A percentile compares a stretch with the other conserved stretches of the same genome.
These are phyloP conservation scores for Poecile atricapillus DNA, from an alignment of 2,113 vertebrate species.

Conservation along the genomic window DNA sequence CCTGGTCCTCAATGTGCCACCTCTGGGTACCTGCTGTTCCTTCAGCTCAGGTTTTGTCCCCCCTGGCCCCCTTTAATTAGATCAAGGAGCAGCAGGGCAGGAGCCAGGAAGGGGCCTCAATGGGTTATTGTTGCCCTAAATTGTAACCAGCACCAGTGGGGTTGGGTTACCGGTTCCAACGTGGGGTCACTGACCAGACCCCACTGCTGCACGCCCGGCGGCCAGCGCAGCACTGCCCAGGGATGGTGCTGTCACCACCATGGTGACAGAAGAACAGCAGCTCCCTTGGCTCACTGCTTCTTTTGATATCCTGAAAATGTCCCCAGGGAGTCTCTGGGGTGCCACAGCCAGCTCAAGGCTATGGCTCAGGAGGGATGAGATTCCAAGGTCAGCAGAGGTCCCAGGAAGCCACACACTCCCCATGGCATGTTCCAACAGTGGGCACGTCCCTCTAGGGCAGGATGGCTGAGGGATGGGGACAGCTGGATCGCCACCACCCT, in stretches of 20 bases:
- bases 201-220: accelerated
- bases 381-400: background rate
- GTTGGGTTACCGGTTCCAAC: background rate
- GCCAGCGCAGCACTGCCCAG: accelerated
- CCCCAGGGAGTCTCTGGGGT: background rate
- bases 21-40: background rate
- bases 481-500: accelerated
- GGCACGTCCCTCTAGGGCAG: background rate
- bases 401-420: background rate
- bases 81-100: slow-evolving; percentile 30
- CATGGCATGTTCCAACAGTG: accelerated
- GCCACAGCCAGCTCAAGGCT: accelerated
- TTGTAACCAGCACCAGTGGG: slow-evolving; percentile 37
- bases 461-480: background rate
- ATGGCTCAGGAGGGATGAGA: background rate
- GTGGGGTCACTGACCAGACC: slow-evolving; percentile 6
- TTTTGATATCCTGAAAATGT: background rate
- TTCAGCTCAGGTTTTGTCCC: background rate
- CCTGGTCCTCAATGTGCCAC: background rate
- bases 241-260: accelerated
- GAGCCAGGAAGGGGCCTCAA: slow-evolving; percentile 56
- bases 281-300: background rate
- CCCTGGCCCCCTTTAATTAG: background rate
- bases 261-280: background rate
- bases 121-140: slow-evolving; percentile 62